Percentiles rank a stretch among this genome's conserved stretches.
phyloP scores from a whole-genome alignment of 2,888 invertebrate species.

The Lasioglossum lativentre region DNA sequence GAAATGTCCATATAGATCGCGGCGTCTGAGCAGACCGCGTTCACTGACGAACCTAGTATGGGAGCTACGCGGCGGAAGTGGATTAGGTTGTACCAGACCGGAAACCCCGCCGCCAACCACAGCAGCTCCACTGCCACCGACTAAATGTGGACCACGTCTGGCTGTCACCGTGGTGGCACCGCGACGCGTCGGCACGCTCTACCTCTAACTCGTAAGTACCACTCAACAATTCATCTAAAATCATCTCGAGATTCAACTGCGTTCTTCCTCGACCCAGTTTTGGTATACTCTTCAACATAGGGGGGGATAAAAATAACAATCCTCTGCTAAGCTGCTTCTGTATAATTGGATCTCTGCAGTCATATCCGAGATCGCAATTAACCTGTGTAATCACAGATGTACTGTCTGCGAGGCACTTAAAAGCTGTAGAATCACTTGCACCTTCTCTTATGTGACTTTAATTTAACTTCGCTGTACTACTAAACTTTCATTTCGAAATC shows the following conservation, averaged over 20 bases:
- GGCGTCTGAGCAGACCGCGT: conserved; percentile 93
- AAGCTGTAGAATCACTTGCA: not conserved
- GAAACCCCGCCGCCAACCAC: conserved; percentile 81
- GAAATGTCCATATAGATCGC: conserved; percentile 84
- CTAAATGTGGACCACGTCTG: conserved; percentile 85
- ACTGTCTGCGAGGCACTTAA: not conserved
- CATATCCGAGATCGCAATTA: not conserved
- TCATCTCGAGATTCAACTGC: not conserved
- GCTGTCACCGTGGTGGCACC: conserved; percentile 85
- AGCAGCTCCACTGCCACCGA: conserved; percentile 83
- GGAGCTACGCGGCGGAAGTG: conserved; percentile 86
- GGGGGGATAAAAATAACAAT: not conserved
- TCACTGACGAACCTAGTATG: conserved; percentile 95
- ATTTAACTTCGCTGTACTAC: no score
- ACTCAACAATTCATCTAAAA: conserved; percentile 1
- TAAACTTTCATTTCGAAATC: no score
- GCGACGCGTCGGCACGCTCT: conserved; percentile 84
- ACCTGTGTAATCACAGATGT: not conserved
- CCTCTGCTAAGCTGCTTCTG: not conserved
- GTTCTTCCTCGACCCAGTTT: not conserved
- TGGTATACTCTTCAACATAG: not conserved
- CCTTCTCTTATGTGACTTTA: not conserved
- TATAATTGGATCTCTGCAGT: not conserved
- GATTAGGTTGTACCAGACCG: conserved; percentile 80
- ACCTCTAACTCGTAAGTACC: conserved; percentile 84